phyloP scores from a whole-genome alignment of 1,140 invertebrate species.

The Pseudomyrmex sp. region DNA sequence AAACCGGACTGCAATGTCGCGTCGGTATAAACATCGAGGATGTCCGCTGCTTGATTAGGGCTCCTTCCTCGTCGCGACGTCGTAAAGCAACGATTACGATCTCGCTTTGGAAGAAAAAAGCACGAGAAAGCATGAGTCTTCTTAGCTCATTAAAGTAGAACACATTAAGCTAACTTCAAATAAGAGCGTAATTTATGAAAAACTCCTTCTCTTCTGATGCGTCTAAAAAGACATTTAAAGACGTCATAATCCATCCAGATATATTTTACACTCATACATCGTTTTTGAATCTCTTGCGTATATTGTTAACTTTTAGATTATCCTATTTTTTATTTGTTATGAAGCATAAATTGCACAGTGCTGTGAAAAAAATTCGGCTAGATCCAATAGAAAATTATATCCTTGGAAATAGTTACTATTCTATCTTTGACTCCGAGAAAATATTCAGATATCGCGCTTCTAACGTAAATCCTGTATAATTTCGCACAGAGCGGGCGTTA shows the following conservation, averaged over 20 bases:
- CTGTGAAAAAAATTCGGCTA: no score
- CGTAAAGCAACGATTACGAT: conserved; percentile 66
- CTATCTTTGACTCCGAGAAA: background rate
- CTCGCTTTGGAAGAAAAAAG: conserved; percentile 62
- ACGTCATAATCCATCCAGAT: conserved; percentile 1
- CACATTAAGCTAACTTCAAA: background rate
- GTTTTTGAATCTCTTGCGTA: background rate
- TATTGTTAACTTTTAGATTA: background rate
- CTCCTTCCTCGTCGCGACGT: conserved; percentile 64
- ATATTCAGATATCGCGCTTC: background rate
- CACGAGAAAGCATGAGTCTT: background rate
- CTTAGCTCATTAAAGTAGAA: conserved; percentile 25
- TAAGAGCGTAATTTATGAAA: conserved; percentile 41
- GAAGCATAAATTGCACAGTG: no score
- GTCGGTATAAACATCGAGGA: conserved; percentile 80
- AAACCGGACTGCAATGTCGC: conserved; percentile 23
- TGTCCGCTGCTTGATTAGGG: conserved; percentile 67
- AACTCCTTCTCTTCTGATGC: background rate
- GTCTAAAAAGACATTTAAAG: background rate
- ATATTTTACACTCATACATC: background rate
- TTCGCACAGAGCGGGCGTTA: background rate
- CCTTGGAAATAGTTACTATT: background rate
- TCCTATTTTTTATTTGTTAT: background rate
- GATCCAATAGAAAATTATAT: background rate
- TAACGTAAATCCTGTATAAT: background rate